Evolutionary conservation across 2,888 invertebrate genomes (phyloP).

Genomic region (Neocrepidodera transversa): DNA sequence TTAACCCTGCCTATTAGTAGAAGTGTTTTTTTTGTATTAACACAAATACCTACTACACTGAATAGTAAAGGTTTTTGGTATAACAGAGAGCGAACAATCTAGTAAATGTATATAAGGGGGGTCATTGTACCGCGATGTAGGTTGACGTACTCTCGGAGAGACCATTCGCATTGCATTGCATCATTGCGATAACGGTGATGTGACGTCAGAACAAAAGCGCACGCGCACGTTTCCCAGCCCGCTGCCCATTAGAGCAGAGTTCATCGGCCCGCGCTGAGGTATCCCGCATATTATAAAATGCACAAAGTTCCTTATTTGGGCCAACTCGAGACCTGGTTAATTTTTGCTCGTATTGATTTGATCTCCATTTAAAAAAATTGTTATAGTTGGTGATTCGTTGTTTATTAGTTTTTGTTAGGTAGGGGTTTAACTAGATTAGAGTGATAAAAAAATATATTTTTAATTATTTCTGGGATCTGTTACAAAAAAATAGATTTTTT

Average conservation of each 20-base stretch:
- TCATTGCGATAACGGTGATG: constrained; percentile 48
- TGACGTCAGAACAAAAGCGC: constrained; percentile 30
- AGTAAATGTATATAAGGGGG: constrained; percentile 7
- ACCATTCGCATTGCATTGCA: constrained; percentile 45
- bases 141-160: constrained; percentile 44
- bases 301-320: constrained; percentile 49
- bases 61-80: too few relatives aligned
- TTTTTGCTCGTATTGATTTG: too few relatives aligned
- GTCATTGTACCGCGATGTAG: constrained; percentile 47
- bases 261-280: constrained; percentile 25
- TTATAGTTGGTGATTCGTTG: too few relatives aligned
- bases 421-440: too few relatives aligned
- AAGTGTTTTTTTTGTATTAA: too few relatives aligned
- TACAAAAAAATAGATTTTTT: too few relatives aligned
- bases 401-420: too few relatives aligned
- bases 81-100: constrained; percentile 9
- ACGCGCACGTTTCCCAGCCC: neutral
- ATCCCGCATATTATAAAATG: constrained; percentile 30
- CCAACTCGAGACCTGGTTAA: constrained; percentile 41
- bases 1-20: too few relatives aligned
- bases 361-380: too few relatives aligned
- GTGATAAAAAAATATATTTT: too few relatives aligned
- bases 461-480: too few relatives aligned
- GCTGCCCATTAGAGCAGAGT: constrained; percentile 9
- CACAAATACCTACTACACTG: too few relatives aligned